Conservation (phyloP, 2,113 vertebrate species). For the Pseudopodoces humilis region DNA sequence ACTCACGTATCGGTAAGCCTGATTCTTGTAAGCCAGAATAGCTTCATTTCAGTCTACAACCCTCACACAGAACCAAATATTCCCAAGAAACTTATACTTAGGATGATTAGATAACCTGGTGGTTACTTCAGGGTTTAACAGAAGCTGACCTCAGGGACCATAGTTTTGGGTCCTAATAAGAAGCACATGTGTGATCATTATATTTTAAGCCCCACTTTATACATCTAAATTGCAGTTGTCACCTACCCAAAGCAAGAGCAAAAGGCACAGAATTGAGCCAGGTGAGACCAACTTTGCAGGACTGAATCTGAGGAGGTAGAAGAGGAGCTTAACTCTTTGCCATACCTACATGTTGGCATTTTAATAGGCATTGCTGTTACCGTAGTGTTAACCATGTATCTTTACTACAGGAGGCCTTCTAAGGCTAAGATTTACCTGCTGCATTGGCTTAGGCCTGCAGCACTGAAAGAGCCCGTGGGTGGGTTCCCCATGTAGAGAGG, state of each 20-base stretch:
- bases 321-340: not conserved
- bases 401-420: not conserved
- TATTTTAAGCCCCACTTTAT: not conserved
- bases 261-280: not conserved
- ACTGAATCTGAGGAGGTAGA: not conserved
- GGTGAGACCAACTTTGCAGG: not conserved
- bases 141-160: not conserved
- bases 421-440: not conserved
- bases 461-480: not conserved
- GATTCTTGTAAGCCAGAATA: not conserved
- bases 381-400: fast-evolving
- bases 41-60: not conserved
- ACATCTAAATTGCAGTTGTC: not conserved
- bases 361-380: not conserved
- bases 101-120: not conserved
- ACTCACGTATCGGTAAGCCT: not conserved
- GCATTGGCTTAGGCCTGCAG: not conserved
- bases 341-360: not conserved
- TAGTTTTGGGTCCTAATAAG: not conserved
- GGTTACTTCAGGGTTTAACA: not conserved
- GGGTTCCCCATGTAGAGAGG: not conserved
- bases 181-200: not conserved
- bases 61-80: not conserved
- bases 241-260: not conserved
- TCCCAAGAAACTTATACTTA: not conserved